Evolutionary conservation across 2,888 invertebrate species (phyloP).

Genomic region (Heliconius ismenius): DNA sequence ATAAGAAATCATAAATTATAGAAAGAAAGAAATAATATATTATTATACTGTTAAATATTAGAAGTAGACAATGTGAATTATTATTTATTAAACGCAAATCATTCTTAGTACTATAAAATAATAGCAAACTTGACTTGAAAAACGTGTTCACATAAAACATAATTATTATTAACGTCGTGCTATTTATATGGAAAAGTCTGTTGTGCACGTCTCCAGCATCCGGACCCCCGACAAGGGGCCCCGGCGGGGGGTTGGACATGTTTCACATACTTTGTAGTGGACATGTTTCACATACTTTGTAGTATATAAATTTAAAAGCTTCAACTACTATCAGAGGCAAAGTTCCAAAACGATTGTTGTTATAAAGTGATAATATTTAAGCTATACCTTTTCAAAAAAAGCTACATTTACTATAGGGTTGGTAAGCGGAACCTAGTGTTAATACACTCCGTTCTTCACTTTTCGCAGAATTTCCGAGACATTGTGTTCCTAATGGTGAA

Average conservation of each 20-base stretch:
- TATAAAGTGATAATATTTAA: background rate
- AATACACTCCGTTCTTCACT: too few relatives aligned
- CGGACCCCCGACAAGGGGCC: constrained; percentile 29
- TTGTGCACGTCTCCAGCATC: constrained; percentile 26
- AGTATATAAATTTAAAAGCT: constrained; percentile 13
- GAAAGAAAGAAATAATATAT: too few relatives aligned
- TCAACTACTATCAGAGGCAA: background rate
- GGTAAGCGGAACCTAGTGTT: too few relatives aligned
- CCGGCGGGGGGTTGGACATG: constrained; percentile 25
- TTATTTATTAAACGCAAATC: background rate
- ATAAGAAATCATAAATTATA: too few relatives aligned
- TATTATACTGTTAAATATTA: too few relatives aligned
- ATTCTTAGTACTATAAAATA: background rate
- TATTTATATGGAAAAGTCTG: constrained; percentile 22
- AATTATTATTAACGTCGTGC: constrained; percentile 23
- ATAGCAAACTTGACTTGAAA: background rate
- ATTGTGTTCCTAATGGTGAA: too few relatives aligned
- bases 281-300: constrained; percentile 5
- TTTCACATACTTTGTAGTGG: background rate
- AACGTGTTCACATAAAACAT: constrained; percentile 17
- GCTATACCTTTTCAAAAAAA: too few relatives aligned
- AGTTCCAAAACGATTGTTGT: background rate
- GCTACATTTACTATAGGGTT: too few relatives aligned
- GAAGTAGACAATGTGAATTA: too few relatives aligned
- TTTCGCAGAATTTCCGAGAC: too few relatives aligned